A percentile compares a stretch with the other conserved stretches of the same genome.
Evolutionary conservation across 2,888 invertebrate genomes (phyloP).

Genomic region (Leptothorax acervorum): DNA sequence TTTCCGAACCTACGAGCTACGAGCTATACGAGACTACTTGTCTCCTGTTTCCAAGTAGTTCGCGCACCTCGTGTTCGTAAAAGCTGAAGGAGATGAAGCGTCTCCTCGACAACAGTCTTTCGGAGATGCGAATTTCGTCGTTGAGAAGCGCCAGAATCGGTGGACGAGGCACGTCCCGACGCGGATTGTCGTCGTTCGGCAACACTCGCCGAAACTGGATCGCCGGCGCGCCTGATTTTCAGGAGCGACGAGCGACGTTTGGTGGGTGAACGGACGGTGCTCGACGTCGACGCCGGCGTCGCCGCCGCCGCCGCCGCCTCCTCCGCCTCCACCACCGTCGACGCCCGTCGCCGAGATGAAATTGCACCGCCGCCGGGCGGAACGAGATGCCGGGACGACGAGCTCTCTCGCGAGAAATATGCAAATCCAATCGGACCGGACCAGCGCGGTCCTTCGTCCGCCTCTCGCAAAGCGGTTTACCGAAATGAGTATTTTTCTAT

Average conservation of each 20-base stretch:
- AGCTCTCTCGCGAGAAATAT: constrained; percentile 64
- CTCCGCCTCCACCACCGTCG: constrained; percentile 29
- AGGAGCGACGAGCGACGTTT: constrained; percentile 25
- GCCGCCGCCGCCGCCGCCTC: not conserved
- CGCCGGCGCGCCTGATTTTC: constrained; percentile 67
- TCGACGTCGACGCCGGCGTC: constrained; percentile 24
- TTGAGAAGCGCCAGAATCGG: not conserved
- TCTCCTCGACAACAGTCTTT: not conserved
- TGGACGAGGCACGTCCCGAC: constrained; percentile 48
- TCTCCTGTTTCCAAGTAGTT: not conserved
- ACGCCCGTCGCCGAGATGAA: constrained; percentile 56
- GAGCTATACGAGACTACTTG: not conserved
- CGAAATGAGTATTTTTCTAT: constrained; percentile 56
- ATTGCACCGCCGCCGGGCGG: constrained; percentile 60
- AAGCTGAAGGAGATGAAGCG: not conserved
- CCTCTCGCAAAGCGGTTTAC: constrained; percentile 55
- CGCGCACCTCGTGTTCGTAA: not conserved
- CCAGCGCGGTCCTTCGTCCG: constrained; percentile 39
- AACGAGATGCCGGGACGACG: constrained; percentile 53
- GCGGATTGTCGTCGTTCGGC: constrained; percentile 51
- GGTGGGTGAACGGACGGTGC: constrained; percentile 35
- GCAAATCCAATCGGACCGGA: constrained; percentile 62
- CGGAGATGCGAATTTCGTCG: not conserved
- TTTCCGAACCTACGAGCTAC: not conserved
- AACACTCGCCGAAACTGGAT: constrained; percentile 60